Percentiles rank a stretch among this genome's conserved stretches.
phyloP scores from a whole-genome alignment of 2,888 invertebrate genomes.

The Gastracanthus pulcherrimus region DNA sequence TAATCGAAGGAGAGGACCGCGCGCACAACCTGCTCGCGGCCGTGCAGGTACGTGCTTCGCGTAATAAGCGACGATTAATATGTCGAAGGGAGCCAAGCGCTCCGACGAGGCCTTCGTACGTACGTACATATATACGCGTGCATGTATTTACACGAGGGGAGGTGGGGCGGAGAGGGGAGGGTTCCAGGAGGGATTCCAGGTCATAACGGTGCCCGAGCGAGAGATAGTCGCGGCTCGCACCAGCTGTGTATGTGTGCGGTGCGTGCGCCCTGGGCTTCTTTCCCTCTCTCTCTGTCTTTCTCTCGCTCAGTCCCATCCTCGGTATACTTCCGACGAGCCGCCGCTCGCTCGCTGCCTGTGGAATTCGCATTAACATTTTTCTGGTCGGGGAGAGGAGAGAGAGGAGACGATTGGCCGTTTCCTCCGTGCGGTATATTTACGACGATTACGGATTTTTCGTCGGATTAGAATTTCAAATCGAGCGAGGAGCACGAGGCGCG shows the following conservation, averaged over 20 bases:
- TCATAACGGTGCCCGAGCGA: conserved; percentile 63
- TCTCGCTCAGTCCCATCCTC: background rate
- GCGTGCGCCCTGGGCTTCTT: background rate
- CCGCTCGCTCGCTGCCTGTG: conserved; percentile 18
- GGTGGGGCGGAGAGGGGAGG: conserved; percentile 8
- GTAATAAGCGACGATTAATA: conserved; percentile 61
- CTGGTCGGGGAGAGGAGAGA: background rate
- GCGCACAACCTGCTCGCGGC: background rate
- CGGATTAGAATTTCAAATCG: conserved; percentile 51
- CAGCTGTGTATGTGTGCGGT: background rate
- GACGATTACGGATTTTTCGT: conserved; percentile 14
- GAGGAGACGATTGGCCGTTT: background rate
- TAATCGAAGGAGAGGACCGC: background rate
- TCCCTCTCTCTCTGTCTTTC: background rate
- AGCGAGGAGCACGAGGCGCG: background rate
- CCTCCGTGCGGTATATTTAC: background rate
- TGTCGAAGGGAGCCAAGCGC: conserved; percentile 54
- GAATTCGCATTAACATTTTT: conserved; percentile 55
- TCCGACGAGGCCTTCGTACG: conserved; percentile 35
- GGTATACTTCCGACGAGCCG: conserved; percentile 16
- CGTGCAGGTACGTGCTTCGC: conserved; percentile 38
- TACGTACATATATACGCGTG: no score
- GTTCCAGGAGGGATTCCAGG: conserved; percentile 62
- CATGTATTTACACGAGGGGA: background rate
- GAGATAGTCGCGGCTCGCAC: no score